These are phyloP conservation scores for Lophotriccus pileatus DNA, from an alignment of 2,797 vertebrate species.

Conservation along the genomic window DNA sequence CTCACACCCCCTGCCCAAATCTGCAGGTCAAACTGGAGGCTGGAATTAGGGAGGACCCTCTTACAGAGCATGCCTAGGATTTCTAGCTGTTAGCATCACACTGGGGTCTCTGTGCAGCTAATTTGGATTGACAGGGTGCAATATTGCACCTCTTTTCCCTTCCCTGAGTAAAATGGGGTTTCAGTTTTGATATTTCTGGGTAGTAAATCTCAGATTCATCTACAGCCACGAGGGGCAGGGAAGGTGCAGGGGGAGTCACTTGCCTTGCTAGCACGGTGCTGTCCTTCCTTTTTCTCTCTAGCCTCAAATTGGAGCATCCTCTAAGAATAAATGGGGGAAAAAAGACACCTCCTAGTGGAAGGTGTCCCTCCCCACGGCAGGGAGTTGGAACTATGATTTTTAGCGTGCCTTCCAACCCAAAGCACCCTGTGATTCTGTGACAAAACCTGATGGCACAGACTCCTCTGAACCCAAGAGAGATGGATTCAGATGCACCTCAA, in stretches of 20 bases:
- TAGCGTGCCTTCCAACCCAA: neutral
- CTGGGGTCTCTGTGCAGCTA: neutral
- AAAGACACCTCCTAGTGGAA: neutral
- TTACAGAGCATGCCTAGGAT: neutral
- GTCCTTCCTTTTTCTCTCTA: neutral
- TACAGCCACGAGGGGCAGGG: fast-evolving
- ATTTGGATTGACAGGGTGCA: neutral
- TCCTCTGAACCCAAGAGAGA: neutral
- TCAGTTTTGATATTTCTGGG: neutral
- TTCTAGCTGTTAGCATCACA: neutral
- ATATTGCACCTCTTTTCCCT: neutral
- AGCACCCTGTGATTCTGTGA: neutral
- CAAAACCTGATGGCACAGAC: fast-evolving
- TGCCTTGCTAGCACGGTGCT: neutral
- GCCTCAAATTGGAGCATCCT: neutral
- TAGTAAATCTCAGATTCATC: neutral
- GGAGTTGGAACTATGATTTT: neutral
- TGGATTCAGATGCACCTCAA: neutral
- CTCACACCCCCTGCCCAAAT: neutral
- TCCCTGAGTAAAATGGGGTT: neutral
- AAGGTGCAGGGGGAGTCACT: fast-evolving
- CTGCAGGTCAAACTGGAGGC: neutral
- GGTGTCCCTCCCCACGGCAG: neutral
- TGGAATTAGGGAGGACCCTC: neutral
- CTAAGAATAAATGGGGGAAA: neutral